These are phyloP conservation scores for Ormyrus pomaceus DNA, from an alignment of 2,888 invertebrate genomes.

Conservation along the genomic window DNA sequence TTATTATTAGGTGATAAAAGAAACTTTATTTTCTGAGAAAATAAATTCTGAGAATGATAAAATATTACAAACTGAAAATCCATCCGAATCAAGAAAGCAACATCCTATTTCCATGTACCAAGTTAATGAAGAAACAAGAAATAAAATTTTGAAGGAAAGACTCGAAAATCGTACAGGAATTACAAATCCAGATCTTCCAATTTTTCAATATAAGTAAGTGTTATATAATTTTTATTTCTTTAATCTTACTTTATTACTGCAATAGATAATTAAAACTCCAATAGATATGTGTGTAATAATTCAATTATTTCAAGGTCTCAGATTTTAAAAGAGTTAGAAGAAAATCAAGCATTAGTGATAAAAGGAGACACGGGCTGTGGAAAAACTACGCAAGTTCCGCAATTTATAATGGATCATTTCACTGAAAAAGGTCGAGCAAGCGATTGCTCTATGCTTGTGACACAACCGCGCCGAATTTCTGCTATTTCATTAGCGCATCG, in stretches of 20 bases:
- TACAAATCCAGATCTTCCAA: conserved; percentile 68
- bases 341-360: conserved; percentile 79
- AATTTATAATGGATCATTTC: conserved; percentile 79
- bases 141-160: conserved; percentile 34
- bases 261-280: not conserved
- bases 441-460: conserved; percentile 79
- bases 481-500: conserved; percentile 82
- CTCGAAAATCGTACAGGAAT: conserved; percentile 21
- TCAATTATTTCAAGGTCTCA: conserved; percentile 37
- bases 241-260: not conserved
- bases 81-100: not conserved
- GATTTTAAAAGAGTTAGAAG: conserved; percentile 77
- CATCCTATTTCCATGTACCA: conserved; percentile 41
- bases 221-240: not conserved
- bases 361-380: conserved; percentile 86
- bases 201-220: conserved; percentile 73
- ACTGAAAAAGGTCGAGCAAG: conserved; percentile 72
- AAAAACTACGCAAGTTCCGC: conserved; percentile 84
- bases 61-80: too few species aligned
- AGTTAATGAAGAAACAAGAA: conserved; percentile 39
- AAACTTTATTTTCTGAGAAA: not conserved
- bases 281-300: not conserved
- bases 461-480: conserved; percentile 83
- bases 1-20: conserved; percentile 8
- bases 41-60: not conserved